Evolutionary conservation across 64 coral and sea anemone species (phyloP), one percentile per base, ranked within the genome.

Genomic region (Montipora sp.): DNA sequence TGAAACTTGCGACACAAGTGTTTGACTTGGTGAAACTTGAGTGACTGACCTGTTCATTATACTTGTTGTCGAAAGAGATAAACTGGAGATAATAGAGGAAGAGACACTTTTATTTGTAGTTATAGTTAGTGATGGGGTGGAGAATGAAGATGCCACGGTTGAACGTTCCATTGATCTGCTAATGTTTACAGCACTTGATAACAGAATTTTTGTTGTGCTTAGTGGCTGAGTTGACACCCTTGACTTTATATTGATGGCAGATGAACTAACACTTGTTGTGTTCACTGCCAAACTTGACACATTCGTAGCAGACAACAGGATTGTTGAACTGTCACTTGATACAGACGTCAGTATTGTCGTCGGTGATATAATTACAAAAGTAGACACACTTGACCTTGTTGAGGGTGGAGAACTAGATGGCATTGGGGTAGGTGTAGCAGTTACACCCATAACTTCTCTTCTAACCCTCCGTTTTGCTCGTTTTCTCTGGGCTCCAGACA

Each of bases 401-500:
- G 96, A 90, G 18, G 96, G 96, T 10, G 75, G 43, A 21, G 59
- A 65, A 90, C 65, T 79, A 18, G 86, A 80, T 87, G 85, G 24
- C 53, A 80, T 90, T 6, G 96, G 96, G 6, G 96, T 98, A 11
- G 96, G 92, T 46, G 68, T 88, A 70, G 80, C 53, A 57, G 53
- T 6, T 11, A 57, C 19, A 5, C 61, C n/a, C 3, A 72, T 49
- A 1, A 65, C 79, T 46, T 89, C 82, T 63, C 89, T 65, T n/a
- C 93, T 83, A 43, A 95, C 60, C 72, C 96, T 90, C 59, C 55
- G 89, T 68, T 79, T 95, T 19, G 84, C 86, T 43, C 43, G 58
- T 51, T 77, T 76, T 75, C 90, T 98, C 53, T 98, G 96, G n/a
- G 95, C 75, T 45, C 96, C 96, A 69, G 93, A 95, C 21, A 90